Evolutionary conservation across 2,113 vertebrate species (phyloP).

Genomic region (Myrmophylax atrothorax): DNA sequence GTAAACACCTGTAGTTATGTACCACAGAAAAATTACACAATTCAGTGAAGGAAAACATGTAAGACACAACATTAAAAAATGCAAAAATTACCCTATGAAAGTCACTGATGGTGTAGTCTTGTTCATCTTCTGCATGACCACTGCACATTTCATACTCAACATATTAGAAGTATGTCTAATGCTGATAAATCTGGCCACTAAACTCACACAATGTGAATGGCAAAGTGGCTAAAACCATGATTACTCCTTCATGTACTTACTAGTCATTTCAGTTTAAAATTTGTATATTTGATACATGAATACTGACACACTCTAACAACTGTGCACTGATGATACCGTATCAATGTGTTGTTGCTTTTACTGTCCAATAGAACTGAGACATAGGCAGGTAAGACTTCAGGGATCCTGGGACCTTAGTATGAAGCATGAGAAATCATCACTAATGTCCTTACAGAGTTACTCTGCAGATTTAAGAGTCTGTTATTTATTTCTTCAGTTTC

Average conservation of each 20-base stretch:
- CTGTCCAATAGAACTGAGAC: slow-evolving; percentile 10
- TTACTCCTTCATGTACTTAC: background rate
- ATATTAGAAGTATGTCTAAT: background rate
- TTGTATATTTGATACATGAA: background rate
- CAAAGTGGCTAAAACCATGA: background rate
- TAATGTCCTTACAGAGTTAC: background rate
- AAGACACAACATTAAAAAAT: background rate
- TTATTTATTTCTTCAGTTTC: slow-evolving; percentile 3
- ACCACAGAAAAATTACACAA: background rate
- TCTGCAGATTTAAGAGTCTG: background rate
- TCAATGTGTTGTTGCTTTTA: background rate
- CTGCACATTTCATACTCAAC: background rate
- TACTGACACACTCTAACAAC: background rate
- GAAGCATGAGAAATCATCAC: background rate
- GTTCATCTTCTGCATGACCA: background rate
- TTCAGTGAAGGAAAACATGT: background rate
- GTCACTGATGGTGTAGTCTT: background rate
- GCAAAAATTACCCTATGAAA: background rate
- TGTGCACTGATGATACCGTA: background rate
- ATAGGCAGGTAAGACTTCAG: background rate
- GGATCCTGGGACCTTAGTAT: background rate
- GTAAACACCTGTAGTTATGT: background rate
- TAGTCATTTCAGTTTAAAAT: background rate
- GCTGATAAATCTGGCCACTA: background rate
- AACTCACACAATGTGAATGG: background rate